Percentiles rank a stretch among this genome's conserved stretches.
Conservation (phyloP, 1,140 invertebrate species). For the Condylostylus longicornis region DNA sequence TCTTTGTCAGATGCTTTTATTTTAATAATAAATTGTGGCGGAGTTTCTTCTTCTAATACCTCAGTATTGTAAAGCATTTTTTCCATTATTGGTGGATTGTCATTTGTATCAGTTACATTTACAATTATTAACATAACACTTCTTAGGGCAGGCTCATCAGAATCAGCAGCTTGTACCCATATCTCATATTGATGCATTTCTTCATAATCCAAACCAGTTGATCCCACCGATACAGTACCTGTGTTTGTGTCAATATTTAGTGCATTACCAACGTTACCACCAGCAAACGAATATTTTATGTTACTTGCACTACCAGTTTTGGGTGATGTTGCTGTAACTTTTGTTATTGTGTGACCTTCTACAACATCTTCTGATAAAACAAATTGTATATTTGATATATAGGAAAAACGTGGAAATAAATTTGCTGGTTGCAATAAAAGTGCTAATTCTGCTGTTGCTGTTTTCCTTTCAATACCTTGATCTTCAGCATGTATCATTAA, state of each 20-base stretch:
- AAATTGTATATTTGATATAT: constrained; percentile 51
- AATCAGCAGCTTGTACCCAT: constrained; percentile 83
- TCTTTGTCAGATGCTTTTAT: constrained; percentile 75
- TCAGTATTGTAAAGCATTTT: constrained; percentile 65
- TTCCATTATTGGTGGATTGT: constrained; percentile 75
- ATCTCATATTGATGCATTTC: constrained; percentile 68
- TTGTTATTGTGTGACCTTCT: constrained; percentile 55
- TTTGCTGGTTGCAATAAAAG: constrained; percentile 54
- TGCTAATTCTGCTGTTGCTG: constrained; percentile 49
- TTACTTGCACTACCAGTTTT: constrained; percentile 51
- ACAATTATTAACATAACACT: constrained; percentile 62
- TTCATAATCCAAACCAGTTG: constrained; percentile 77
- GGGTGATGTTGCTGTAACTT: constrained; percentile 52
- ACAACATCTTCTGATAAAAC: constrained; percentile 62
- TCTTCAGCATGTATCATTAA: constrained; percentile 59
- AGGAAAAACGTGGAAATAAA: constrained; percentile 57
- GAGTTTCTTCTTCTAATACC: constrained; percentile 71
- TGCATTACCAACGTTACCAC: constrained; percentile 77
- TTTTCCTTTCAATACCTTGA: constrained; percentile 44
- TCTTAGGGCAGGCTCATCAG: constrained; percentile 60
- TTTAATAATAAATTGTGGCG: constrained; percentile 58
- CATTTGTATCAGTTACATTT: constrained; percentile 81
- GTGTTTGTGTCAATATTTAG: constrained; percentile 62
- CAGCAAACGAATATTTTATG: constrained; percentile 70
- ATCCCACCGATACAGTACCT: constrained; percentile 63